phyloP scores from a whole-genome alignment of 2,113 vertebrate species.

The Ploceus nigricollis region DNA sequence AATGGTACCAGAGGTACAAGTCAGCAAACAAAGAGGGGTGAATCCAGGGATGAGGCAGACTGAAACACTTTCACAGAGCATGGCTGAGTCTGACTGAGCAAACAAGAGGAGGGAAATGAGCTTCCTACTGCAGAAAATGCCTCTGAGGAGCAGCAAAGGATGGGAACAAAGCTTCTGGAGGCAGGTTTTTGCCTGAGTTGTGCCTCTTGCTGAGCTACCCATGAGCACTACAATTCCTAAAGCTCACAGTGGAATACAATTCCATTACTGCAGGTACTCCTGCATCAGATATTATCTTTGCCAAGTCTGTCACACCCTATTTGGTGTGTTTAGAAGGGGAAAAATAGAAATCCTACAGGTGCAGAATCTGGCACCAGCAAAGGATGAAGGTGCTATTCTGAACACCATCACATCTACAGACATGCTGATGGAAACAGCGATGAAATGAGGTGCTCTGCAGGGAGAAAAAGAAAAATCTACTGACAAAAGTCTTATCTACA shows the following conservation, averaged over 20 bases:
- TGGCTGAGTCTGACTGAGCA: neutral
- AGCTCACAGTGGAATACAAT: neutral
- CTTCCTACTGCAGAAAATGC: neutral
- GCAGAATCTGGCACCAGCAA: neutral
- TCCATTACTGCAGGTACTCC: neutral
- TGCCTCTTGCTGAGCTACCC: neutral
- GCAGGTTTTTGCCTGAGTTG: neutral
- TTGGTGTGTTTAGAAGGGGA: neutral
- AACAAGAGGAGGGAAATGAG: neutral
- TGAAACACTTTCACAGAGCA: neutral
- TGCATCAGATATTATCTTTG: neutral
- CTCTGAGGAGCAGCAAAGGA: neutral
- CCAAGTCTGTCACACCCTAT: neutral
- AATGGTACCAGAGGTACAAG: neutral
- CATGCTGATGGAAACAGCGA: neutral
- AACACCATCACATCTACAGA: neutral
- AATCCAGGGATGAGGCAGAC: neutral
- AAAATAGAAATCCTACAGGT: neutral
- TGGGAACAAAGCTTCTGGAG: neutral
- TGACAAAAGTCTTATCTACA: neutral
- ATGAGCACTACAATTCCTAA: neutral
- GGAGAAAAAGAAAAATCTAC: neutral
- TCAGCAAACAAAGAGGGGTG: fast-evolving
- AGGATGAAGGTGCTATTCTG: neutral
- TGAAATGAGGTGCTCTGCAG: neutral